Percentiles rank a stretch among this genome's conserved stretches.
Conservation (phyloP, 2,797 vertebrate genomes). For the Lithobates sylvaticus region DNA sequence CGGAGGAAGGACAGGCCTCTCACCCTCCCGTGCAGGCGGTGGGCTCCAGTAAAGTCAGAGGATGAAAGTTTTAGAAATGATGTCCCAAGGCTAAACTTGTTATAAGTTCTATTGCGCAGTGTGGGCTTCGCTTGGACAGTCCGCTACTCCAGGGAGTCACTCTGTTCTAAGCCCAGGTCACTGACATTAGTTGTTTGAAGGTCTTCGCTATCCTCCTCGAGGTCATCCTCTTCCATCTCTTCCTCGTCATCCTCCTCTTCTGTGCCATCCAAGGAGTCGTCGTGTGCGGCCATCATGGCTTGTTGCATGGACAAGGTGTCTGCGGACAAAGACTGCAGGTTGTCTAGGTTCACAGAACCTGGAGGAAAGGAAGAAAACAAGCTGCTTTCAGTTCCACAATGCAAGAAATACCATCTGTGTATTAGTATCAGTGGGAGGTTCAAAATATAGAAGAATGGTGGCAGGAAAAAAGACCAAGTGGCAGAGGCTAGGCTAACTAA, state of each 20-base stretch:
- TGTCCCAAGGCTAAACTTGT: neutral
- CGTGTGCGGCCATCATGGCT: constrained; percentile 91
- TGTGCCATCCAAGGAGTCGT: constrained; percentile 93
- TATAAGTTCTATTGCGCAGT: neutral
- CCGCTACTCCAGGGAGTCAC: constrained; percentile 89
- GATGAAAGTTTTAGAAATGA: neutral
- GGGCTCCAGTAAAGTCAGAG: constrained; percentile 16
- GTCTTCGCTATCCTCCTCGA: constrained; percentile 83
- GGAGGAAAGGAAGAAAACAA: neutral
- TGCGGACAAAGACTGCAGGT: constrained; percentile 91
- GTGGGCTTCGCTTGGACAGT: neutral
- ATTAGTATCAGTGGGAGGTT: no score
- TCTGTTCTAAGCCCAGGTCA: constrained; percentile 90
- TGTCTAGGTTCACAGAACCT: constrained; percentile 92
- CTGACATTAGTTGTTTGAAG: constrained; percentile 78
- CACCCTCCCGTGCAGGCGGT: constrained; percentile 17
- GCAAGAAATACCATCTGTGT: no score
- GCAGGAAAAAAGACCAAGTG: no score
- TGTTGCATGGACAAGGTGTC: constrained; percentile 98
- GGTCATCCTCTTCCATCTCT: constrained; percentile 87
- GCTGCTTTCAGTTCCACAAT: no score
- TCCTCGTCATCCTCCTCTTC: constrained; percentile 95
- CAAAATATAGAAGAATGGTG: no score
- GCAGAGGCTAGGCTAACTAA: no score
- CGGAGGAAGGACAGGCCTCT: constrained; percentile 8